Conservation (phyloP, 2,888 invertebrate genomes). For the Nysson spinosus region DNA sequence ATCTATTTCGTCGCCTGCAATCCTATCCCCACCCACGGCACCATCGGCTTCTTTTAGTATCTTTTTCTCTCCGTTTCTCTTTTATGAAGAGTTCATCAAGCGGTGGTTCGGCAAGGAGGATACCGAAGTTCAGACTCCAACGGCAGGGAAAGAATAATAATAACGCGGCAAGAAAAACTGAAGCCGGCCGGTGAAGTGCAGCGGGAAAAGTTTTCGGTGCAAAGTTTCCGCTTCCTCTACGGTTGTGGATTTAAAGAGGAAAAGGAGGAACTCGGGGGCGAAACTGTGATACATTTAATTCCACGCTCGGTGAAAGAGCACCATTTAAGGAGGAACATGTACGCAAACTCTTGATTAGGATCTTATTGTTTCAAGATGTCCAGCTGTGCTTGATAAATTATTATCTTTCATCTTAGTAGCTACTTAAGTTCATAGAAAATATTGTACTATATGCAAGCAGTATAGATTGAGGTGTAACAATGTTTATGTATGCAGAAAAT, state of each 20-base stretch:
- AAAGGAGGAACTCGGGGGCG: not conserved
- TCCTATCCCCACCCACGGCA: slow-evolving; percentile 31
- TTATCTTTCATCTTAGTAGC: no score
- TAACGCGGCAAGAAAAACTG: slow-evolving; percentile 28
- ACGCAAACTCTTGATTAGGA: not conserved
- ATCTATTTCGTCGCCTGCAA: slow-evolving; percentile 54
- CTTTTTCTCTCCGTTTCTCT: slow-evolving; percentile 38
- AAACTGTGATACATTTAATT: slow-evolving; percentile 28
- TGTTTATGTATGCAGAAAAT: no score
- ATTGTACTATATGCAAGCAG: no score
- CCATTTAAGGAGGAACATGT: slow-evolving; percentile 5
- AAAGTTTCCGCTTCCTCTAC: slow-evolving; percentile 13
- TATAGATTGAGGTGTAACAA: no score
- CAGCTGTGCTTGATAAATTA: no score
- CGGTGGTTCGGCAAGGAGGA: slow-evolving; percentile 31
- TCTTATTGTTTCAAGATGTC: not conserved
- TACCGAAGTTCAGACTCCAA: slow-evolving; percentile 27
- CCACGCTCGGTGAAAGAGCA: slow-evolving; percentile 1
- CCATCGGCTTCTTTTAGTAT: slow-evolving; percentile 27
- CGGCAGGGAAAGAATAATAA: slow-evolving; percentile 47
- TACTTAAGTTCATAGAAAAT: no score
- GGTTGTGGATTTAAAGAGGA: slow-evolving; percentile 4
- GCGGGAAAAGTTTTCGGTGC: slow-evolving; percentile 14
- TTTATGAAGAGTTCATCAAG: slow-evolving; percentile 45
- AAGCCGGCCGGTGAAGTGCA: slow-evolving; percentile 16